phyloP scores from a whole-genome alignment of 1,140 invertebrate species.

The Elysia chlorotica region DNA sequence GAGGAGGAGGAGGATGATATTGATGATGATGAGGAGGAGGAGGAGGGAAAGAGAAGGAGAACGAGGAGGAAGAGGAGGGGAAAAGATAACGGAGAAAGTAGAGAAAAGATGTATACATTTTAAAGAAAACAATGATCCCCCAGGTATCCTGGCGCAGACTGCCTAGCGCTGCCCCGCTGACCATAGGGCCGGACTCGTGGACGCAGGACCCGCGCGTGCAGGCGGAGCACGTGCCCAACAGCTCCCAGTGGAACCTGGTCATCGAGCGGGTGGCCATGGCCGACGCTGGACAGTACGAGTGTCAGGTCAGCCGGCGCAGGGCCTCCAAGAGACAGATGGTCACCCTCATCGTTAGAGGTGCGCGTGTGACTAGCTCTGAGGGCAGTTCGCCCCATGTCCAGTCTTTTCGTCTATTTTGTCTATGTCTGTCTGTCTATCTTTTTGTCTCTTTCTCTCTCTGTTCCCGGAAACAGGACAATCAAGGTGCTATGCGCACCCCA shows the following conservation, averaged over 20 bases:
- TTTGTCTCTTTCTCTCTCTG: too few species aligned
- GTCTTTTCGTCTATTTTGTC: neutral
- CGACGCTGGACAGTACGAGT: conserved; percentile 30
- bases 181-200: conserved; percentile 30
- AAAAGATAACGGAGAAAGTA: neutral
- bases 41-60: conserved; percentile 14
- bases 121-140: neutral
- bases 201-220: conserved; percentile 29
- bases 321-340: conserved; percentile 21
- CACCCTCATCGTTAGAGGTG: conserved; percentile 29
- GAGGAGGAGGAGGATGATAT: neutral
- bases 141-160: conserved; percentile 36
- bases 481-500: too few species aligned
- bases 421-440: too few species aligned
- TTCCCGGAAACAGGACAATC: too few species aligned
- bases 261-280: conserved; percentile 22
- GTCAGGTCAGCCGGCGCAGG: conserved; percentile 27
- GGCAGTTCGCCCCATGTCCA: neutral
- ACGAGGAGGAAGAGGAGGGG: conserved; percentile 9
- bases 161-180: conserved; percentile 26
- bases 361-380: neutral
- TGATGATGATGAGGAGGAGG: conserved; percentile 15
- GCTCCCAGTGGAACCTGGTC: conserved; percentile 35
- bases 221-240: conserved; percentile 37
- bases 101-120: neutral